Evolutionary conservation across 2,888 invertebrate species (phyloP).

Genomic region (Rhingia campestris): DNA sequence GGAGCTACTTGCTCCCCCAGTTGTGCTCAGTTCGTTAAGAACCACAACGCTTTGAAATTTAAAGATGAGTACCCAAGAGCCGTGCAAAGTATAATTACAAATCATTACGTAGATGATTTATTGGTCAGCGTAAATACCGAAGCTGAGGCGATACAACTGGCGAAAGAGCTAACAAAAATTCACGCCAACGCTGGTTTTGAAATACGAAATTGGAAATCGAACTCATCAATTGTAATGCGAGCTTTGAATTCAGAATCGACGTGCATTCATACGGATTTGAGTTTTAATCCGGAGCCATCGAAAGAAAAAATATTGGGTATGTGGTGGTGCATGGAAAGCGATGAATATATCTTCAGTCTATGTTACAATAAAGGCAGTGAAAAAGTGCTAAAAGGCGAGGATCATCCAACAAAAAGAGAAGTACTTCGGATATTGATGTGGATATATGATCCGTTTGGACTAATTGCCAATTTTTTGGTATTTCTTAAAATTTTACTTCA

Average conservation of each 20-base stretch:
- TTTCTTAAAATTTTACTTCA: conserved; percentile 75
- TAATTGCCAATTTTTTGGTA: conserved; percentile 74
- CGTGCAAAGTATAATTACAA: conserved; percentile 37
- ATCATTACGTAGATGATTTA: conserved; percentile 76
- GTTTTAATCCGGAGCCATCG: too few relatives aligned
- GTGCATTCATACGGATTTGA: too few relatives aligned
- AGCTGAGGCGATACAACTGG: conserved; percentile 61
- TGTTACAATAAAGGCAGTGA: too few relatives aligned
- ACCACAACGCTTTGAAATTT: conserved; percentile 61
- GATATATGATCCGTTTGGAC: conserved; percentile 68
- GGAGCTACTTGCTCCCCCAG: conserved; percentile 75
- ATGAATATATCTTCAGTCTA: too few relatives aligned
- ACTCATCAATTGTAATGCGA: background rate
- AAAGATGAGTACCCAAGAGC: conserved; percentile 49
- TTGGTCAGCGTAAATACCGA: conserved; percentile 62
- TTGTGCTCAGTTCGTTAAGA: conserved; percentile 70
- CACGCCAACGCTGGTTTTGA: background rate
- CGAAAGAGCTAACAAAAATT: conserved; percentile 18
- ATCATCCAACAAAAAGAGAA: too few relatives aligned
- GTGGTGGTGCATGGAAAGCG: too few relatives aligned
- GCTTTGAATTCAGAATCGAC: too few relatives aligned
- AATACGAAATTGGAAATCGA: too few relatives aligned
- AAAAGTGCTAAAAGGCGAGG: too few relatives aligned
- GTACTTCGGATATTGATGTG: too few relatives aligned
- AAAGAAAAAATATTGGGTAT: too few relatives aligned